These are phyloP conservation scores for Sminthurinus signatus DNA, from an alignment of 1,140 invertebrate species.

Conservation along the genomic window DNA sequence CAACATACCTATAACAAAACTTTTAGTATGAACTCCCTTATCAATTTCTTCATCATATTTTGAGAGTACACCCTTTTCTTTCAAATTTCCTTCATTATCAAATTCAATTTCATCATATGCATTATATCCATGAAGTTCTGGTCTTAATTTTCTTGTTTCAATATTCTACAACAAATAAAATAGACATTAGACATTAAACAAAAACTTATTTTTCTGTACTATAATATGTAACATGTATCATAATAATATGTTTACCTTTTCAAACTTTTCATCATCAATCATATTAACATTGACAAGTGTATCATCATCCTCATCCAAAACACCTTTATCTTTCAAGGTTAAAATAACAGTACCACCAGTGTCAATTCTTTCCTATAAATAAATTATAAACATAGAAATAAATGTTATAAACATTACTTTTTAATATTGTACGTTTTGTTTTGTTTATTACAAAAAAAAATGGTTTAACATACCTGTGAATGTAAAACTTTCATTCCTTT, in stretches of 20 bases:
- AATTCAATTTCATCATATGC: conserved; percentile 81
- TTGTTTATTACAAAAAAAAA: too few species aligned
- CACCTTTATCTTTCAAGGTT: conserved; percentile 87
- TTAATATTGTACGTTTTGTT: too few species aligned
- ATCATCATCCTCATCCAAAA: conserved; percentile 83
- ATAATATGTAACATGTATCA: too few species aligned
- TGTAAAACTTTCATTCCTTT: conserved; percentile 84
- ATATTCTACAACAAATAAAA: conserved; percentile 58
- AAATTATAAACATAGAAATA: too few species aligned
- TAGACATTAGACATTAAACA: too few species aligned
- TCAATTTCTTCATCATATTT: conserved; percentile 95
- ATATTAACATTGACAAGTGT: conserved; percentile 94
- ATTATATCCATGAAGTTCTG: conserved; percentile 56
- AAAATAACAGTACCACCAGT: conserved; percentile 82
- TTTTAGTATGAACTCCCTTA: conserved; percentile 65
- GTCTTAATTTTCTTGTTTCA: conserved; percentile 74
- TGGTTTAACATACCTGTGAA: conserved; percentile 55
- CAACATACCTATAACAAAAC: conserved; percentile 69
- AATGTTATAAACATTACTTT: too few species aligned
- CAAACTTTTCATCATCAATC: conserved; percentile 83
- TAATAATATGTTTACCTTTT: conserved; percentile 55
- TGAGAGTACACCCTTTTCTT: conserved; percentile 62
- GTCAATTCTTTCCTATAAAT: conserved; percentile 57
- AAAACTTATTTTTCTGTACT: too few species aligned
- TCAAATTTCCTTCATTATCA: conserved; percentile 70